Evolutionary conservation across 2,888 invertebrate species (phyloP), one percentile per base, ranked within the genome.

Genomic region (Heliothis peltigera): DNA sequence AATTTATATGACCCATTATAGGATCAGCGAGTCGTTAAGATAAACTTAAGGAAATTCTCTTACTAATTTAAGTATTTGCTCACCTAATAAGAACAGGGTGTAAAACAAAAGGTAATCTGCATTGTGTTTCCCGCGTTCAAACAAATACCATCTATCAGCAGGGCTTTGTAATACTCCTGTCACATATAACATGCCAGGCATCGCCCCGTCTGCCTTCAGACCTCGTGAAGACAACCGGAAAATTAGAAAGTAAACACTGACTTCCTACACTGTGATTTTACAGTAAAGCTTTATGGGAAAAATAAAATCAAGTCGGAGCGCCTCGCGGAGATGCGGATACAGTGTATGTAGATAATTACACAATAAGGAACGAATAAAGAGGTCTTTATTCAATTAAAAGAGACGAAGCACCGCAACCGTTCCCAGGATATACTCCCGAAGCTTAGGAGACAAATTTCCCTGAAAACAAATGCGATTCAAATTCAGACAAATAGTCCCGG

Each of bases 401-500:
- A 89, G 88, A 90, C 84, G 82, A 85, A 92, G 89, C 84, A 87
- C 89, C 89, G 80, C 88, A 84, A 84, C 84, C 85, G 82, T 82
- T 87, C 85, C 80, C 84, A 84, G 87, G 87, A 86, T 88, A 90
- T 86, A 90, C 91, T 88, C 91, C 62, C 68, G 88, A 86, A 92
- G 92, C 89, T 92, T 93, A 90, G 87, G 92, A 93, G 94, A 93
- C 93, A 93, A 94, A 93, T 94, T 92, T 91, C 88, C 87, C 88
- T 90, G 87, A 88, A 92, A 94, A 94, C 91, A 93, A 94, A 94
- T 93, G 93, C 91, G 92, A 94, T 94, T 94, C 92, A 94, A 94
- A 94, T 93, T 93, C 93, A 94, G 92, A 94, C 92, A 93, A 94
- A 94, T 94, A 92, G 94, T 93, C 94, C 94, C 94, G 63, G 83